A percentile compares a stretch with the other conserved stretches of the same genome.
These are phyloP conservation scores for Bombus polaris DNA, from an alignment of 1,140 invertebrate genomes.

Conservation along the genomic window DNA sequence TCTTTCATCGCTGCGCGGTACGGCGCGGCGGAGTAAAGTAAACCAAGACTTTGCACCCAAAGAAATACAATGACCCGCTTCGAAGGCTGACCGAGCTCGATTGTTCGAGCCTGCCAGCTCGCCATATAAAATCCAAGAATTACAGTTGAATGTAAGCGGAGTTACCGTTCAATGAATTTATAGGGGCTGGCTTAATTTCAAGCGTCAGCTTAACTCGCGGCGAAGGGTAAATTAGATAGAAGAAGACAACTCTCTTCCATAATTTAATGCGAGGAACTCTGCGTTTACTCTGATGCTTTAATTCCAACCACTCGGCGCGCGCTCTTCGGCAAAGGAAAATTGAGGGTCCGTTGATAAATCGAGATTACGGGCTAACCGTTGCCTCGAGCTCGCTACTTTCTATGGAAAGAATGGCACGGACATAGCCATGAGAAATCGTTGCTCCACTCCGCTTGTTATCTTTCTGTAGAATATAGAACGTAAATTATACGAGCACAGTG, in stretches of 20 bases:
- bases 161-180: constrained; percentile 44
- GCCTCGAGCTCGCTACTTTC: background rate
- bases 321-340: constrained; percentile 20
- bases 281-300: constrained; percentile 41
- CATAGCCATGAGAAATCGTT: background rate
- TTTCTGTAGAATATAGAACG: background rate
- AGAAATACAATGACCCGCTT: constrained; percentile 6
- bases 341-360: constrained; percentile 28
- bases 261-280: constrained; percentile 38
- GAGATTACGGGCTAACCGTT: constrained; percentile 20
- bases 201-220: constrained; percentile 45
- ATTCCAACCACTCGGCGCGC: constrained; percentile 25
- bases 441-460: background rate
- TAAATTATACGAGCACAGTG: background rate
- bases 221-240: constrained; percentile 41
- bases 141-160: constrained; percentile 35
- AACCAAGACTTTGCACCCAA: constrained; percentile 7
- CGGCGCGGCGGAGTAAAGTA: constrained; percentile 11
- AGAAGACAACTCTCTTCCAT: constrained; percentile 34
- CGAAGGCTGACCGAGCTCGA: constrained; percentile 25
- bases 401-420: background rate
- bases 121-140: constrained; percentile 36
- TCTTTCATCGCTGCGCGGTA: background rate
- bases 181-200: constrained; percentile 44
- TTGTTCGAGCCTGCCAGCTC: constrained; percentile 7